Conservation (phyloP, 2,113 vertebrate genomes). For the Lycaon pictus region DNA sequence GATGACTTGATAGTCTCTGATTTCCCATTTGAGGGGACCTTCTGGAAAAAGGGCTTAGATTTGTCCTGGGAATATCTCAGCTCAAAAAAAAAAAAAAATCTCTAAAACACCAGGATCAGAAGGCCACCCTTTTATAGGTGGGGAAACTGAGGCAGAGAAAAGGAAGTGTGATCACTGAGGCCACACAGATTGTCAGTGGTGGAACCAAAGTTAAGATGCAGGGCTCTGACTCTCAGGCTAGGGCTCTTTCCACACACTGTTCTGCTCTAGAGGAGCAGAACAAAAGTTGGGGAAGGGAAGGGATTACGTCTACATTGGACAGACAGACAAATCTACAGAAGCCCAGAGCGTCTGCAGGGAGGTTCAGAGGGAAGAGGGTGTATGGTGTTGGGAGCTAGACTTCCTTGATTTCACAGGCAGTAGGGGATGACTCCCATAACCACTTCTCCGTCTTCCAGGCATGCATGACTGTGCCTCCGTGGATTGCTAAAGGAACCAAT, state of each 20-base stretch:
- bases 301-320: background rate
- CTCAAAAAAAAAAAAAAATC: background rate
- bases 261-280: background rate
- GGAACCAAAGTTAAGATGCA: background rate
- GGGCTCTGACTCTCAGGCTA: background rate
- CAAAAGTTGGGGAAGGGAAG: background rate
- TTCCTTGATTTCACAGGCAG: background rate
- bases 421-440: background rate
- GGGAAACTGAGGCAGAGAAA: constrained; percentile 13
- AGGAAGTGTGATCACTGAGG: background rate
- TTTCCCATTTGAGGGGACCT: background rate
- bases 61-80: background rate
- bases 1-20: background rate
- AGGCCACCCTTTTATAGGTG: background rate
- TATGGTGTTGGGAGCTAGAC: background rate
- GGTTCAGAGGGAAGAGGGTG: accelerated
- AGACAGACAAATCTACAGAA: background rate
- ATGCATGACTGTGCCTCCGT: background rate
- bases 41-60: constrained; percentile 20
- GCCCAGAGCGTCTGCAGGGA: background rate
- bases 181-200: background rate
- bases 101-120: background rate
- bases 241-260: background rate
- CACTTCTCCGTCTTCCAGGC: constrained; percentile 4
- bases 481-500: background rate